Percentiles rank a stretch among this genome's conserved stretches.
These are phyloP conservation scores for Capreolus pygargus DNA, from an alignment of 2,113 vertebrate species.

Conservation along the genomic window DNA sequence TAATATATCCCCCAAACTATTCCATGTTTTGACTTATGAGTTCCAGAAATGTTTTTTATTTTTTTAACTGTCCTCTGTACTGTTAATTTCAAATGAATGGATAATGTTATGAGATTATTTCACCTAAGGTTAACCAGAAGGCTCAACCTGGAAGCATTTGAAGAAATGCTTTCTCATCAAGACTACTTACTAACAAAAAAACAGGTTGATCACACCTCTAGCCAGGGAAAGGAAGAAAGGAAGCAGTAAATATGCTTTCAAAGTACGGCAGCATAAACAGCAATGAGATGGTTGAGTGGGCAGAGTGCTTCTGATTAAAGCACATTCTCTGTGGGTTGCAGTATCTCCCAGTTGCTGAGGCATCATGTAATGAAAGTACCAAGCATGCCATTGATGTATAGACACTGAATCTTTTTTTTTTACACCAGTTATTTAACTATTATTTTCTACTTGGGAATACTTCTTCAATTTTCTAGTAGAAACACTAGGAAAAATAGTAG, in stretches of 20 bases:
- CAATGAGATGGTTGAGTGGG: background rate
- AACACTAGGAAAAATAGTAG: background rate
- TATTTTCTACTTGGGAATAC: background rate
- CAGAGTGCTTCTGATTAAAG: background rate
- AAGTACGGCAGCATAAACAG: background rate
- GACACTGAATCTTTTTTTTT: background rate
- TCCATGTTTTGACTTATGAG: background rate
- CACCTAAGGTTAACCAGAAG: background rate
- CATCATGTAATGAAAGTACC: background rate
- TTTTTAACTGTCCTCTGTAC: background rate
- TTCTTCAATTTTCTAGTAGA: background rate
- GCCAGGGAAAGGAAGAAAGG: background rate
- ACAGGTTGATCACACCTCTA: background rate
- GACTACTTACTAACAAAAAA: background rate
- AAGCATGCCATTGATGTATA: background rate
- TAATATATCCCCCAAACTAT: background rate
- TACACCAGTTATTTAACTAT: background rate
- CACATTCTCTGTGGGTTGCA: background rate
- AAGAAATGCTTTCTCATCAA: background rate
- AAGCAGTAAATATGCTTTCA: background rate
- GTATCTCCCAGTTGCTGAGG: background rate
- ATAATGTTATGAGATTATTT: background rate
- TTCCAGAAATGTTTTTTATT: slow-evolving; percentile 8
- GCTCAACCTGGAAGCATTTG: background rate
- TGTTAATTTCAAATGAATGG: background rate